phyloP scores from a whole-genome alignment of 1,140 invertebrate species.

The Luehdorfia chinensis region DNA sequence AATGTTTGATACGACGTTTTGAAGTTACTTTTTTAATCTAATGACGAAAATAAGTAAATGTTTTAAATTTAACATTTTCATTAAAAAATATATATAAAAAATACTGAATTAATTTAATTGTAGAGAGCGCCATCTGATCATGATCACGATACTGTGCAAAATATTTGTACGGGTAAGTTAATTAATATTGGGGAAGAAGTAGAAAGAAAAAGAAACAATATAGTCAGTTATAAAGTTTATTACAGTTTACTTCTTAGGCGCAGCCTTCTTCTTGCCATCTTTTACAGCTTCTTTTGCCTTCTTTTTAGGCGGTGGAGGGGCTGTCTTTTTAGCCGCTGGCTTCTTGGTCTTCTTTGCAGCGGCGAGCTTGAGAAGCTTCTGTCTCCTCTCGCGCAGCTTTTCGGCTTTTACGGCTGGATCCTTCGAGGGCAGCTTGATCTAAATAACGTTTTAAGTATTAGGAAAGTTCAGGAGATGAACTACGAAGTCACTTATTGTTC shows the following conservation, averaged over 20 bases:
- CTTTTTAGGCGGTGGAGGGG: constrained; percentile 47
- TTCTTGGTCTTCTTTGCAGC: constrained; percentile 77
- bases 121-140: too few species aligned
- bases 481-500: too few species aligned
- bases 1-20: too few species aligned
- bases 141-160: too few species aligned
- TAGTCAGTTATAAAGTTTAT: constrained; percentile 12
- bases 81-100: too few species aligned
- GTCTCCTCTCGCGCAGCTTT: constrained; percentile 74
- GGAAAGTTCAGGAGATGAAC: neutral
- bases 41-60: too few species aligned
- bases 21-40: too few species aligned
- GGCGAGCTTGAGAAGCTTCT: constrained; percentile 73
- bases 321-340: constrained; percentile 63
- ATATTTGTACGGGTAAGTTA: too few species aligned
- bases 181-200: too few species aligned
- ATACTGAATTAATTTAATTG: too few species aligned
- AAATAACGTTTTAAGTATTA: too few species aligned
- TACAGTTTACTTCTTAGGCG: constrained; percentile 30
- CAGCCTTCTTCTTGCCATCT: constrained; percentile 30
- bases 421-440: constrained; percentile 77
- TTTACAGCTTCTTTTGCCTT: constrained; percentile 48
- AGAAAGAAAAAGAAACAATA: neutral
- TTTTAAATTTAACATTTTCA: too few species aligned
- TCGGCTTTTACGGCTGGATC: constrained; percentile 75